A percentile compares a stretch with the other conserved stretches of the same genome.
These are phyloP conservation scores for Pristionchus exspectatus DNA, from an alignment of 2,888 invertebrate species.

Conservation along the genomic window DNA sequence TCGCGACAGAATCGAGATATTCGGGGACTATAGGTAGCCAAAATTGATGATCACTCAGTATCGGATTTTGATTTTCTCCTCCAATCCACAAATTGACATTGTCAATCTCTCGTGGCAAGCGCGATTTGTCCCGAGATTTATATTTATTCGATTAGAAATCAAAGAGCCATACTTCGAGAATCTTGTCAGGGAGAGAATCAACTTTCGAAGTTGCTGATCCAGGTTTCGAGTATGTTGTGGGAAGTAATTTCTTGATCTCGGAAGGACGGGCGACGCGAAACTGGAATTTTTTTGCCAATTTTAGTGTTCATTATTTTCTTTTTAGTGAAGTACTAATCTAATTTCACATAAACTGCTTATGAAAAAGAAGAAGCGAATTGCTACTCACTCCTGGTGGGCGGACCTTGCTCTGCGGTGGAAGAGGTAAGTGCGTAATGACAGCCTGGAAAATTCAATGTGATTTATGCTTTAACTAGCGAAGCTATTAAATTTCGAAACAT, in stretches of 20 bases:
- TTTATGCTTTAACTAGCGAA: neutral
- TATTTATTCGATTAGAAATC: no score
- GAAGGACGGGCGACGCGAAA: conserved; percentile 48
- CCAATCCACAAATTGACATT: no score
- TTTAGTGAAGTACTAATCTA: neutral
- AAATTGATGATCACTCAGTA: no score
- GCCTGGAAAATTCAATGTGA: neutral
- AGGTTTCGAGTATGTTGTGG: conserved; percentile 23
- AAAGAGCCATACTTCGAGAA: neutral
- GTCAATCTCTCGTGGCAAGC: no score
- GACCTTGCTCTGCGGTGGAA: conserved; percentile 19
- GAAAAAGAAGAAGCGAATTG: neutral
- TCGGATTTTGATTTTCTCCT: no score
- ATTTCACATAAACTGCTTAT: neutral
- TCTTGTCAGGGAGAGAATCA: conserved; percentile 47
- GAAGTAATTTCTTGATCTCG: conserved; percentile 29
- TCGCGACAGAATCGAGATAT: no score
- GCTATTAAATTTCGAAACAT: neutral
- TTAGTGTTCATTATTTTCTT: neutral
- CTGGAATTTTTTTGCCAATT: neutral
- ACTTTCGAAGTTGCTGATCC: neutral
- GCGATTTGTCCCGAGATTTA: neutral
- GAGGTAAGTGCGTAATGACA: conserved; percentile 18
- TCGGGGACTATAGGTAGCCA: no score
- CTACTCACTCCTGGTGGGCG: conserved; percentile 1